A percentile compares a stretch with the other conserved stretches of the same genome.
Evolutionary conservation across 53 echinoderm and acorn worm species (phyloP).

Genomic region (Paracentrotus lividus): DNA sequence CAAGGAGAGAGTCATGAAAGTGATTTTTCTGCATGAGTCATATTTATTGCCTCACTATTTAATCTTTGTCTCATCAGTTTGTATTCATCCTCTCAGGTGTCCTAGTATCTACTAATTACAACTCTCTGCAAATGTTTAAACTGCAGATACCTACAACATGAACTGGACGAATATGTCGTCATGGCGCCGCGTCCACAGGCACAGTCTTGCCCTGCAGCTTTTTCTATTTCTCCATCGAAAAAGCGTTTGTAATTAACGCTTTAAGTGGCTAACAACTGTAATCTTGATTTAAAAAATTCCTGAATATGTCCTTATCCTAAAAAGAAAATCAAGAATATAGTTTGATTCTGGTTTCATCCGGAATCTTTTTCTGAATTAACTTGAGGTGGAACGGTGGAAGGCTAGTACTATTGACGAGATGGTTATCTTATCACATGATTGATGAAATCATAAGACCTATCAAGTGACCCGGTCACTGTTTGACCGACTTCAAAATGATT

Average conservation of each 20-base stretch:
- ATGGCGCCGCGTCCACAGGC: constrained; percentile 3
- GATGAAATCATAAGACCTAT: too few species aligned
- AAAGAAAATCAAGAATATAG: background rate
- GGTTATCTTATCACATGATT: background rate
- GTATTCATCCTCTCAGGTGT: constrained; percentile 46
- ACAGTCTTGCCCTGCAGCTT: background rate
- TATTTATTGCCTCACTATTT: background rate
- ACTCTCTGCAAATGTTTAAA: too few species aligned
- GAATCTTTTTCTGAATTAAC: background rate
- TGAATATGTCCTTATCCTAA: background rate
- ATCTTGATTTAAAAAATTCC: background rate
- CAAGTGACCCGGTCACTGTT: background rate
- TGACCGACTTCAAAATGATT: too few species aligned
- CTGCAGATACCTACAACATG: too few species aligned
- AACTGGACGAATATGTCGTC: background rate
- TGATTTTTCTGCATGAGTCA: constrained; percentile 30
- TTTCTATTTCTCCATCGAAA: background rate
- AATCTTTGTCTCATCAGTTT: constrained; percentile 21
- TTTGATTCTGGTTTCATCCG: background rate
- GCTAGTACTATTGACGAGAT: background rate
- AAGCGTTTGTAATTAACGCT: too few species aligned
- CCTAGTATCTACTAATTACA: background rate
- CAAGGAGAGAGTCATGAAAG: background rate
- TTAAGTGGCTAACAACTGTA: background rate
- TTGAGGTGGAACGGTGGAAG: background rate